Conservation (phyloP, 2,797 vertebrate species). For the Gallinago solitaria region DNA sequence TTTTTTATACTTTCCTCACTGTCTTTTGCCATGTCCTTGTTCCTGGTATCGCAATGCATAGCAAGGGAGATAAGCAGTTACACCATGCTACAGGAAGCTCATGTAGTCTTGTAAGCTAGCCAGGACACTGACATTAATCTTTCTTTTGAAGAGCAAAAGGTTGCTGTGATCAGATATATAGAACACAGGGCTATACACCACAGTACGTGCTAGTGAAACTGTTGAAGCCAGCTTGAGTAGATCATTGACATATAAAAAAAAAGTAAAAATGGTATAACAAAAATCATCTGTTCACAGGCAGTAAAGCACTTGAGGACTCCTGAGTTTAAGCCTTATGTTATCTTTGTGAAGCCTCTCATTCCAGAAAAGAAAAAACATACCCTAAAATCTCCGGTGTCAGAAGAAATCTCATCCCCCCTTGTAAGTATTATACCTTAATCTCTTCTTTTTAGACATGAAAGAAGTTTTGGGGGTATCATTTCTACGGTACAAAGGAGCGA, state of each 20-base stretch:
- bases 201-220: neutral
- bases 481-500: neutral
- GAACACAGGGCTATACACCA: neutral
- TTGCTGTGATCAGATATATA: neutral
- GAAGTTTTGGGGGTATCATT: neutral
- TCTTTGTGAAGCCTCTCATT: slow-evolving; percentile 88
- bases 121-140: neutral
- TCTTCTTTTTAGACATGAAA: neutral
- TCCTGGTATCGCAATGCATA: neutral
- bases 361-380: slow-evolving; percentile 76
- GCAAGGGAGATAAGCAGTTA: neutral
- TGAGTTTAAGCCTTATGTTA: slow-evolving; percentile 90
- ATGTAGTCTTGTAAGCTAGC: neutral
- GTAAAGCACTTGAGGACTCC: slow-evolving; percentile 86
- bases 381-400: slow-evolving; percentile 81
- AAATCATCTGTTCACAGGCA: slow-evolving; percentile 77
- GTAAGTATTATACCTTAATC: slow-evolving; percentile 58
- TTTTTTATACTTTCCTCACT: neutral
- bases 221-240: neutral
- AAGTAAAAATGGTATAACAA: neutral
- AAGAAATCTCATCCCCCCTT: slow-evolving; percentile 72
- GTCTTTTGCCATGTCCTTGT: neutral
- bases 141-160: neutral
- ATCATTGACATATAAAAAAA: neutral
- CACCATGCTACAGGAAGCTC: neutral